These are phyloP conservation scores for Tinea semifulvella DNA, from an alignment of 2,888 invertebrate species.

Conservation along the genomic window DNA sequence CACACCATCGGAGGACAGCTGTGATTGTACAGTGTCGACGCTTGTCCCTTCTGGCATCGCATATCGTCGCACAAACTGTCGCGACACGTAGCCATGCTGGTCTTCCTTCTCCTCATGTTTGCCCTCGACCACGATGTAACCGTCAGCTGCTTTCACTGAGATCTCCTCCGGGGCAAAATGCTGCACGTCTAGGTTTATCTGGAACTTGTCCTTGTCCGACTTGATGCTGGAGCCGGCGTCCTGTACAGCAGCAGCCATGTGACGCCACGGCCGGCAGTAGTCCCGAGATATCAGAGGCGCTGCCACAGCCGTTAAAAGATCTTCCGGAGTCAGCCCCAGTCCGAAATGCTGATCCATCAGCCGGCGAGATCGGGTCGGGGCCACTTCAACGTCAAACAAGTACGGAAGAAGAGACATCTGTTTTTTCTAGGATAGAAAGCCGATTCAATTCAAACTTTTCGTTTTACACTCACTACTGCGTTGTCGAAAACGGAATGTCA, in stretches of 20 bases:
- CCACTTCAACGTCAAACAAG: conserved; percentile 34
- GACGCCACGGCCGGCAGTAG: conserved; percentile 53
- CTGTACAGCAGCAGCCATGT: conserved; percentile 49
- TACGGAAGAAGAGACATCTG: conserved; percentile 49
- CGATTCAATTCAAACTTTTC: not conserved
- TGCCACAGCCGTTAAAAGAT: conserved; percentile 29
- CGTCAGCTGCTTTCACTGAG: conserved; percentile 76
- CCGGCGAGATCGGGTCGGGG: conserved; percentile 31
- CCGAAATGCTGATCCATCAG: conserved; percentile 1
- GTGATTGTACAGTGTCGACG: conserved; percentile 73
- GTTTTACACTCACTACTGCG: conserved; percentile 14
- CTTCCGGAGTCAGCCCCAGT: conserved; percentile 29
- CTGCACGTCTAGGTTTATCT: conserved; percentile 77
- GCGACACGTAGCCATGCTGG: conserved; percentile 76
- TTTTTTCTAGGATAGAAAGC: not conserved
- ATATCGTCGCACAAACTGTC: conserved; percentile 80
- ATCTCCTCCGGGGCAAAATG: conserved; percentile 81
- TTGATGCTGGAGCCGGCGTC: conserved; percentile 65
- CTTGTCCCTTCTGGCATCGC: conserved; percentile 78
- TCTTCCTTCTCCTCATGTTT: conserved; percentile 83
- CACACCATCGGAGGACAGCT: conserved; percentile 79
- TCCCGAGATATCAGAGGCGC: conserved; percentile 33
- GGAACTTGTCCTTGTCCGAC: conserved; percentile 54
- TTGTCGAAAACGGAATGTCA: not conserved
- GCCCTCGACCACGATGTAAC: conserved; percentile 76